Percentiles rank a stretch among this genome's conserved stretches.
phyloP scores from a whole-genome alignment of 2,888 invertebrate species.

The Trichacis sp. region DNA sequence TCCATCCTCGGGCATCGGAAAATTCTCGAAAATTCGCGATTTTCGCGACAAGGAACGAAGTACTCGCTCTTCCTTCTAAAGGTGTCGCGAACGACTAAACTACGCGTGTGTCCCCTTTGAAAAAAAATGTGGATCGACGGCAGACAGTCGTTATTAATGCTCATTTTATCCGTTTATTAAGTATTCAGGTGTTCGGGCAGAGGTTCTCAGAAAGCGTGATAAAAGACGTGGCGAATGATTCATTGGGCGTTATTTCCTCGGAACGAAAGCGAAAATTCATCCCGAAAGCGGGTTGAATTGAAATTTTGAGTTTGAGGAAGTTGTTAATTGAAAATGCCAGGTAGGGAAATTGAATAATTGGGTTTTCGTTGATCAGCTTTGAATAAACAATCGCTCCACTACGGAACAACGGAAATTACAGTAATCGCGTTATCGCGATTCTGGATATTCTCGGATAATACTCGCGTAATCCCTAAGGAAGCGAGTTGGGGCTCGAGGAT shows the following conservation, averaged over 20 bases:
- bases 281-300: no score
- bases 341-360: no score
- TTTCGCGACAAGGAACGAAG: background rate
- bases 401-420: constrained; percentile 35
- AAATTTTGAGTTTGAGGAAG: no score
- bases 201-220: constrained; percentile 56
- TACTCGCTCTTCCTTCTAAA: constrained; percentile 41
- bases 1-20: constrained; percentile 49
- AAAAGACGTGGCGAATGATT: constrained; percentile 7
- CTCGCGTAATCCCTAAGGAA: constrained; percentile 36
- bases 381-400: constrained; percentile 38
- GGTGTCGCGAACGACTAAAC: constrained; percentile 59
- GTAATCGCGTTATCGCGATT: constrained; percentile 41
- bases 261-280: no score
- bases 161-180: constrained; percentile 69
- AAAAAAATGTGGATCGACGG: constrained; percentile 65
- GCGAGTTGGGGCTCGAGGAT: constrained; percentile 13
- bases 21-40: constrained; percentile 1
- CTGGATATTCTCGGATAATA: constrained; percentile 41
- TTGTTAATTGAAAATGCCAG: no score
- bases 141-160: constrained; percentile 67
- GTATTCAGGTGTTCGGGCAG: constrained; percentile 68
- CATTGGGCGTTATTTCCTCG: background rate
- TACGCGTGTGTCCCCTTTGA: constrained; percentile 58
- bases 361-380: constrained; percentile 30